Evolutionary conservation across 1,140 invertebrate genomes (phyloP).

Genomic region (Papilio dardanus): DNA sequence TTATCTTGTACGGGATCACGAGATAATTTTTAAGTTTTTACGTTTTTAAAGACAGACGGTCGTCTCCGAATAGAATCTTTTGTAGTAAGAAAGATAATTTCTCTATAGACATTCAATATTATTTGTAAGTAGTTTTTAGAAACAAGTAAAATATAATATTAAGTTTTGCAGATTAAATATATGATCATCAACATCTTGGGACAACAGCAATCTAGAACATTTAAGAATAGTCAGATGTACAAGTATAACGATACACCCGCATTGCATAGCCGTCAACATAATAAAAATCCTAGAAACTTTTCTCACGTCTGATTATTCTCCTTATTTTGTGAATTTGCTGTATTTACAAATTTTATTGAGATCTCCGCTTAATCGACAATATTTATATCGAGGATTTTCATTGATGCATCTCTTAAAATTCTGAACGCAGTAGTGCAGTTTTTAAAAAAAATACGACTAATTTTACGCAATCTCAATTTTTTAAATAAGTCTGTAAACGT

Average conservation of each 20-base stretch:
- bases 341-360: too few relatives aligned
- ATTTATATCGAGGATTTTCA: background rate
- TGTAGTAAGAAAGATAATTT: background rate
- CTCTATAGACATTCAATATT: background rate
- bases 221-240: too few relatives aligned
- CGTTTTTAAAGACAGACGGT: background rate
- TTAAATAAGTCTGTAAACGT: background rate
- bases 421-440: background rate
- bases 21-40: constrained; percentile 14
- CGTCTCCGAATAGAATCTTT: background rate
- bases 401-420: too few relatives aligned
- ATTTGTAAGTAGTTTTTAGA: background rate
- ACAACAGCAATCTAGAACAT: background rate
- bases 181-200: background rate
- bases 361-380: too few relatives aligned
- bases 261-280: too few relatives aligned
- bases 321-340: background rate
- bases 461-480: background rate
- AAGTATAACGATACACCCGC: too few relatives aligned
- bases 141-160: background rate
- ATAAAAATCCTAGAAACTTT: too few relatives aligned
- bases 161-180: background rate
- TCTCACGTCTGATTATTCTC: too few relatives aligned
- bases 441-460: background rate
- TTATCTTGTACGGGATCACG: constrained; percentile 17